Base-by-base conservation (phyloP, 2,113 vertebrate genomes). In the Papio anubis region DNA sequence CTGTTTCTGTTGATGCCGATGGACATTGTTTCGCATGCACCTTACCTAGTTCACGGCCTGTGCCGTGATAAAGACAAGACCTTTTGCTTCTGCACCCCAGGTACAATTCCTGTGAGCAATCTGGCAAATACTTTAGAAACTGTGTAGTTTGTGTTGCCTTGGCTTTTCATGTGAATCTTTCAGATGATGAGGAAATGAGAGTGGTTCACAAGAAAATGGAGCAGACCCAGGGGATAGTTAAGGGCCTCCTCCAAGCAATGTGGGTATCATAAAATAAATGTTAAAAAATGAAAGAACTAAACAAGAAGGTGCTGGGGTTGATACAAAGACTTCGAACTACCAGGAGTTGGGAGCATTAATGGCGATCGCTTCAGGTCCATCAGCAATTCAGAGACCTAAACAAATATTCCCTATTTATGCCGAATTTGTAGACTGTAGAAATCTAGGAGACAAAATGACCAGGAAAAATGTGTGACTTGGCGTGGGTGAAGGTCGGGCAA, bases 351-450 rank as follows among this genome's bases (percentile, higher is more conserved):
- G 64, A 3, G 64, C 6, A 17, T 14, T 14, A 35, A 68, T 17
- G 32, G 32, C 13, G 3, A 68, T 32, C 1, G 2, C 14, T 35
- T 32, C 64, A 32, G 64, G 12, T 66, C 13, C 64, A 14, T 32
- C 64, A 66, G 30, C 64, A 68, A 32, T 68, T 68, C 32, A 35
- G 32, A 68, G 64, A 35, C 32, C 14, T 17, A 35, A 68, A 32
- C 64, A 14, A 32, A 6, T 68, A 2, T 3, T 68, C 32, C 64
- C 64, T 68, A 35, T 68, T 32, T 17, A 68, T 68, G 12, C 3
- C 7, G 5, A 14, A 68, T 35, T 35, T 0, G 32, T 0, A 35
- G 32, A 68, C 0, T 68, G 64, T 68, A 35, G 17, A 68, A 17
- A 35, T 68, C 32, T 32, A 35, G 64, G 7, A 35, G 14, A 35